Evolutionary conservation across 1,140 invertebrate species (phyloP).

Genomic region (Adelges cooleyi): DNA sequence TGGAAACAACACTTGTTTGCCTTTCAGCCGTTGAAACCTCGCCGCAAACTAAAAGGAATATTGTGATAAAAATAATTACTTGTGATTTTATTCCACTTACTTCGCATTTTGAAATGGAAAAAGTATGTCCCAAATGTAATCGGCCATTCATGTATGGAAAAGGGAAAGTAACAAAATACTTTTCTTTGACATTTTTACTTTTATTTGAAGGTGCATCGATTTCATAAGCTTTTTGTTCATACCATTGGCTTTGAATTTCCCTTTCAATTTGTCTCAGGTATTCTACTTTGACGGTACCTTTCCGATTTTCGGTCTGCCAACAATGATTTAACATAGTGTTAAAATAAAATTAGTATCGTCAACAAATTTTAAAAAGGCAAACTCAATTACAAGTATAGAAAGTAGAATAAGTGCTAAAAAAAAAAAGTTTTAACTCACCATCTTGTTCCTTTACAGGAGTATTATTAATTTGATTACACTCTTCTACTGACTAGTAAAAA

Average conservation of each 20-base stretch:
- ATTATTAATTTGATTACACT: too few species aligned
- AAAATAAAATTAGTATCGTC: too few species aligned
- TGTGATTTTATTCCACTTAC: slow-evolving; percentile 37
- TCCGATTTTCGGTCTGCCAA: slow-evolving; percentile 41
- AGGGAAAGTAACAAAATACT: slow-evolving; percentile 91
- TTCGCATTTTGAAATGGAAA: slow-evolving; percentile 94
- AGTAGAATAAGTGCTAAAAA: too few species aligned
- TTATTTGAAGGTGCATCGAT: slow-evolving; percentile 54
- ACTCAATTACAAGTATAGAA: too few species aligned
- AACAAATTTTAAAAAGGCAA: too few species aligned
- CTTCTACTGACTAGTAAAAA: too few species aligned
- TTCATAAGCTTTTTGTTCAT: slow-evolving; percentile 64
- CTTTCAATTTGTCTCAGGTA: slow-evolving; percentile 79
- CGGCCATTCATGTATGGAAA: slow-evolving; percentile 99
- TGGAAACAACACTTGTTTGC: slow-evolving; percentile 87
- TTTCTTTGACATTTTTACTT: slow-evolving; percentile 53
- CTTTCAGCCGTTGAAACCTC: slow-evolving; percentile 79
- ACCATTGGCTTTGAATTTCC: slow-evolving; percentile 74
- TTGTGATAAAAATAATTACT: not conserved
- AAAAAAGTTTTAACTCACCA: too few species aligned
- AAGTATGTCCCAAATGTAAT: slow-evolving; percentile 94
- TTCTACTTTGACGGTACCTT: slow-evolving; percentile 86
- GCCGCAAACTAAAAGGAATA: slow-evolving; percentile 63
- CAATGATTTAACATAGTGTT: not conserved
- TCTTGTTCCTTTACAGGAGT: too few species aligned